Base-by-base conservation (phyloP, 1,140 invertebrate genomes). In the Drosophila suzukii region DNA sequence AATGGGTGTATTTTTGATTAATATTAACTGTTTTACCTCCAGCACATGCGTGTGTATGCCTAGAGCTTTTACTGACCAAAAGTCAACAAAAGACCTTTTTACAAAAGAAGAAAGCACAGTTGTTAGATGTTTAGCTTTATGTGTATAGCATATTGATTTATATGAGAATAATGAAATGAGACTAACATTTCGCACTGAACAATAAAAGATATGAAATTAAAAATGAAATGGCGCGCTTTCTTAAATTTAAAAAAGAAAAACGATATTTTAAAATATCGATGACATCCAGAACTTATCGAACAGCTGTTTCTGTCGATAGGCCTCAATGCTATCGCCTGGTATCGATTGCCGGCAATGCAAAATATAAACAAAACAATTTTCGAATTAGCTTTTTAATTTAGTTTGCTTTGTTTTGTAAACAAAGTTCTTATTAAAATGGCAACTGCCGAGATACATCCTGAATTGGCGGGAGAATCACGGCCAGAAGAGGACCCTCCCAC, bases 11-110 rank as follows among this genome's bases (percentile, higher is more conserved):
- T 70, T 80, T 80, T 70, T 39, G 58, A 73, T 54, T 73, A 60
- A 72, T 67, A 67, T 71, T 66, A 65, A 76, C 46, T 62, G 62
- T 74, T 84, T 63, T 65, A 67, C 46, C 61, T 70, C 63, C 66
- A 49, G 53, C 32, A 50, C 43, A 63, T 51, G 59, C 46, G 17
- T 36, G 39, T 32, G 20, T 36, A 24, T 55, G 39, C 54, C 30
- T 11, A 49, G 58, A 74, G 24, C 61, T 62, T 82, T 66, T 50
- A 59, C 49, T 49, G 49, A 43, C 17, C 3, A 73, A 36, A 50
- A 57, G 54, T 17, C 11, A 71, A 73, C 20, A 47, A 53, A 74
- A 15, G 17, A 60, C 34, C 58, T 27, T 53, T 57, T 46, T 55
- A 53, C 36, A 61, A 50, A 46, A 46, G 47, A 46, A 49, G n/a